Percentiles rank a stretch among this genome's conserved stretches.
Conservation (phyloP, 2,113 vertebrate genomes). For the Lamprologus callipterus region DNA sequence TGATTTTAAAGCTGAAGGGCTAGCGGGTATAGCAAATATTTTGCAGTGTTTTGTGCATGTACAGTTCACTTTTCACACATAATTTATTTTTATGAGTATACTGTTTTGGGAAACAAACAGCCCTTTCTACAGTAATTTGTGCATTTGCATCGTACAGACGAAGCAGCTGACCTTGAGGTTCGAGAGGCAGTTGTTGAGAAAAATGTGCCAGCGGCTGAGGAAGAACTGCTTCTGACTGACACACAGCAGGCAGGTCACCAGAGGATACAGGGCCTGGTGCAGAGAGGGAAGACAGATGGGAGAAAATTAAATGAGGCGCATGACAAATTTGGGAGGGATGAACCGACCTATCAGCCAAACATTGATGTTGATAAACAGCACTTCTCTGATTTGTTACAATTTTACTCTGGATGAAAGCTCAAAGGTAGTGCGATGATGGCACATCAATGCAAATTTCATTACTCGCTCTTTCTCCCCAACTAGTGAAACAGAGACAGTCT, state of each 20-base stretch:
- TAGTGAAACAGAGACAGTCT: background rate
- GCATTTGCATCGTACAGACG: background rate
- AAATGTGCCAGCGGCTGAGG: slow-evolving; percentile 95
- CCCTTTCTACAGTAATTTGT: background rate
- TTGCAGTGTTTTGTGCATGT: background rate
- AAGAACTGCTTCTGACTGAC: slow-evolving; percentile 99
- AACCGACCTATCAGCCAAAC: background rate
- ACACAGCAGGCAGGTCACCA: slow-evolving; percentile 96
- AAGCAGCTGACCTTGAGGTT: slow-evolving; percentile 87
- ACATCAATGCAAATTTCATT: background rate
- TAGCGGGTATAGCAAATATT: background rate
- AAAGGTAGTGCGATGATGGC: background rate
- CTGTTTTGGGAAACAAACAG: background rate
- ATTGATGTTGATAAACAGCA: background rate
- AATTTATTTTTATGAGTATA: background rate
- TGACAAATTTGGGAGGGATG: background rate
- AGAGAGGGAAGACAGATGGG: slow-evolving; percentile 9
- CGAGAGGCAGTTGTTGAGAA: slow-evolving; percentile 98
- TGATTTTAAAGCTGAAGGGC: background rate
- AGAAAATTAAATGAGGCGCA: background rate
- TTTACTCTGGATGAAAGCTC: background rate
- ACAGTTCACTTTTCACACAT: background rate
- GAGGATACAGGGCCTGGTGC: slow-evolving; percentile 88
- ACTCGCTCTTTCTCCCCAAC: background rate
- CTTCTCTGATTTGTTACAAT: background rate